phyloP scores from a whole-genome alignment of 2,797 vertebrate genomes.

The Morus bassanus region DNA sequence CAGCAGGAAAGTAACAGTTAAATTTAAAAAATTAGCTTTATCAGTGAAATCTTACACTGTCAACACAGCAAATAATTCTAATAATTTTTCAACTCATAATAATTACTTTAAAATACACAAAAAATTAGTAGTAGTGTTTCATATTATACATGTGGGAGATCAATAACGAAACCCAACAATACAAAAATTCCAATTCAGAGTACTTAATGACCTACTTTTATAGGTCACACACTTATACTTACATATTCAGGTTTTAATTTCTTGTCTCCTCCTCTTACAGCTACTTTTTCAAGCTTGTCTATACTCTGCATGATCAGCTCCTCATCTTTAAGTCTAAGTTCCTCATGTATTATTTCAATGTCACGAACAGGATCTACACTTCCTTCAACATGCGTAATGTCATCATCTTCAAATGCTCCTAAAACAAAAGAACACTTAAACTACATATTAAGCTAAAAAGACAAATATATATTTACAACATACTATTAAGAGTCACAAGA shows the following conservation, averaged over 20 bases:
- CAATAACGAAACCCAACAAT: not conserved
- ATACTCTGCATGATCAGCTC: conserved; percentile 88
- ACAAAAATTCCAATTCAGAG: not conserved
- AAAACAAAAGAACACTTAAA: conserved; percentile 39
- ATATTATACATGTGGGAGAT: not conserved
- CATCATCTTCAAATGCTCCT: conserved; percentile 98
- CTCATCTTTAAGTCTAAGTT: conserved; percentile 95
- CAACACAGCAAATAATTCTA: conserved; percentile 84
- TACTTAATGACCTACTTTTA: conserved; percentile 5
- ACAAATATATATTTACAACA: not conserved
- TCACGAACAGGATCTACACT: conserved; percentile 92
- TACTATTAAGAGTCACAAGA: not conserved
- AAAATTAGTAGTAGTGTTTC: not conserved
- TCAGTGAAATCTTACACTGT: conserved; percentile 75
- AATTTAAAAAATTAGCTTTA: conserved; percentile 77
- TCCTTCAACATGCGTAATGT: conserved; percentile 96
- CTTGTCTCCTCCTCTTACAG: conserved; percentile 90
- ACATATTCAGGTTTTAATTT: conserved; percentile 97
- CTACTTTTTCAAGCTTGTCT: conserved; percentile 96
- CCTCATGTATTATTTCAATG: conserved; percentile 87
- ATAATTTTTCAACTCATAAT: conserved; percentile 81
- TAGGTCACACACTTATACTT: conserved; percentile 68
- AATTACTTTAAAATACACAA: conserved; percentile 76
- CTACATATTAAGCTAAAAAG: conserved; percentile 23
- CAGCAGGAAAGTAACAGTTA: conserved; percentile 65